phyloP scores from a whole-genome alignment of 2,113 vertebrate genomes.

The Grallaria varia region DNA sequence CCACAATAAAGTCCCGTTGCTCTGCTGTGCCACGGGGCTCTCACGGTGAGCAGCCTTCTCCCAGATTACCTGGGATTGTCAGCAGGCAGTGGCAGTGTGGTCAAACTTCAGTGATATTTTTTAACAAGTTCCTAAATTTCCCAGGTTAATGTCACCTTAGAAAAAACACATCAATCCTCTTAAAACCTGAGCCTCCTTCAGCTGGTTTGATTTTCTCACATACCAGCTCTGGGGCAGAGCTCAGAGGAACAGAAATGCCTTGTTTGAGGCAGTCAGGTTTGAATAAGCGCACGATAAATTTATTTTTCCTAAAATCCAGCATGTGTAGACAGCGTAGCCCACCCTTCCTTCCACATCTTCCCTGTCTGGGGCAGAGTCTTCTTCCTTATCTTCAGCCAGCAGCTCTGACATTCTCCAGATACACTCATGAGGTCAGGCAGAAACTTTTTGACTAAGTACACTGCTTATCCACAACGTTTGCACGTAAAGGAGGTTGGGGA shows the following conservation, averaged over 20 bases:
- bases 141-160: neutral
- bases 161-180: neutral
- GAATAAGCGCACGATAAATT: neutral
- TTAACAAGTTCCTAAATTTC: neutral
- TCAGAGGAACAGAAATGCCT: neutral
- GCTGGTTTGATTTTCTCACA: neutral
- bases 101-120: neutral
- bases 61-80: neutral
- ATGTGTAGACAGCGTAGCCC: neutral
- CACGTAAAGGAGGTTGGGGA: conserved; percentile 11
- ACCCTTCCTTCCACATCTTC: conserved; percentile 46
- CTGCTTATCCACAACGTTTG: neutral
- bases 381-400: conserved; percentile 19
- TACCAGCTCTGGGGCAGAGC: neutral
- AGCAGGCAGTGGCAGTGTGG: neutral
- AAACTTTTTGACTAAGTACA: neutral
- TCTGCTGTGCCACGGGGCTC: accelerated
- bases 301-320: neutral
- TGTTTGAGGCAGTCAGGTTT: neutral
- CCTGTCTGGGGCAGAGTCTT: neutral
- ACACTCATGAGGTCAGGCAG: neutral
- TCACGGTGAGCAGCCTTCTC: accelerated
- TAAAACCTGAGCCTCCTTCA: neutral
- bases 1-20: accelerated
- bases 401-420: conserved; percentile 37